Base-by-base conservation (phyloP, 2,888 invertebrate genomes). In the Chrysopilus asiliformis region DNA sequence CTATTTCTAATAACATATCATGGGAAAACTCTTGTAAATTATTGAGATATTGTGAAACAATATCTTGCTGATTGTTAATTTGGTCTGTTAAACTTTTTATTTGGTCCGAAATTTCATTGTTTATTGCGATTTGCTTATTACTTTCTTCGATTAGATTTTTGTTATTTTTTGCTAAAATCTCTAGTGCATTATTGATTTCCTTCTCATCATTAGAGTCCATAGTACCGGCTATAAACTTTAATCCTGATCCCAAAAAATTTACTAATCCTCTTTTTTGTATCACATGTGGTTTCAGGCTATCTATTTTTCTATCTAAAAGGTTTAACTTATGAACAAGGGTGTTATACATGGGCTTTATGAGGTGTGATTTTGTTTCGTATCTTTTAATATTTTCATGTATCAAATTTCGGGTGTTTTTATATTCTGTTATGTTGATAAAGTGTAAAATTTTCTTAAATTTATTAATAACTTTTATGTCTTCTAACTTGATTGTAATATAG, bases 21-120 rank as follows among this genome's bases (percentile, higher is more conserved):
- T 41, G 38, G 18, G 36, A 32, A 2, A 37, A 26, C 14, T 40
- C 30, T 24, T 40, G 33, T 15, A 40, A 17, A 14, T 37, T 36
- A 17, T 6, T 34, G n/a, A n/a, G n/a, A n/a, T n/a, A n/a, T n/a
- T 27, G n/a, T 6, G 28, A 27, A 27, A 27, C 2, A 10, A 10
- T 10, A 8, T 27, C 14, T n/a, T 27, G 28, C 14, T 27, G 28
- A 8, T 27, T 27, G n/a, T 27, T n/a, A 9, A 27, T 27, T 8
- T 27, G 12, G 9, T 2, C n/a, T 9, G 28, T 9, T 27, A 27
- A 13, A n/a, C 14, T 27, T 10, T 14, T 27, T 8, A 27, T 27
- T 2, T 27, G 2, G 10, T n/a, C n/a, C n/a, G n/a, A n/a, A n/a
- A n/a, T n/a, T n/a, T n/a, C n/a, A n/a, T n/a, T n/a, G n/a, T n/a